Conservation (phyloP, 2,888 invertebrate genomes). For the Papilio gigon region DNA sequence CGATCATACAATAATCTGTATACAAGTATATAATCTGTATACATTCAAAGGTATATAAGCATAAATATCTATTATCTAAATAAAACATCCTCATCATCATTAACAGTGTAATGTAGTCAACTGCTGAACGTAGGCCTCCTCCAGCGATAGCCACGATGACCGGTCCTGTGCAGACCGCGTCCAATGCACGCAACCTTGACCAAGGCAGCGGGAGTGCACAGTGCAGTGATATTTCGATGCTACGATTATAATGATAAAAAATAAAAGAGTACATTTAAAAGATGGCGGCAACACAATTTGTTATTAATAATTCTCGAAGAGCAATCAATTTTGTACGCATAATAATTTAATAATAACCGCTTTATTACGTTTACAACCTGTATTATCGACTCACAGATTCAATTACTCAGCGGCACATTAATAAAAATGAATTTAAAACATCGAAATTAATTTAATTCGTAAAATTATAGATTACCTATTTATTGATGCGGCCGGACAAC, state of each 20-base stretch:
- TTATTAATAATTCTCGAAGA: conserved; percentile 17
- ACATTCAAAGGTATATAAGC: too few species aligned
- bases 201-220: too few species aligned
- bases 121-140: too few species aligned
- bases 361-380: conserved; percentile 27
- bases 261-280: neutral
- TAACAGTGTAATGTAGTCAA: too few species aligned
- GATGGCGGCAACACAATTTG: conserved; percentile 1
- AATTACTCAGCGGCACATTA: conserved; percentile 35
- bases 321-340: conserved; percentile 23
- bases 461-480: conserved; percentile 45
- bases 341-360: conserved; percentile 24
- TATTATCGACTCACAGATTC: conserved; percentile 32
- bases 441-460: conserved; percentile 36
- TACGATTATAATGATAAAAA: neutral
- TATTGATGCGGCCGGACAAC: conserved; percentile 51
- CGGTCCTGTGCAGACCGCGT: too few species aligned
- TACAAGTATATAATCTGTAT: too few species aligned
- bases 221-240: neutral
- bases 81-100: too few species aligned
- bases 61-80: too few species aligned
- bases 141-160: too few species aligned
- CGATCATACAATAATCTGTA: too few species aligned
- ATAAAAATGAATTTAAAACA: conserved; percentile 28
- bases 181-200: too few species aligned